Evolutionary conservation across 2,113 vertebrate species (phyloP).

Genomic region (Stegastes partitus): DNA sequence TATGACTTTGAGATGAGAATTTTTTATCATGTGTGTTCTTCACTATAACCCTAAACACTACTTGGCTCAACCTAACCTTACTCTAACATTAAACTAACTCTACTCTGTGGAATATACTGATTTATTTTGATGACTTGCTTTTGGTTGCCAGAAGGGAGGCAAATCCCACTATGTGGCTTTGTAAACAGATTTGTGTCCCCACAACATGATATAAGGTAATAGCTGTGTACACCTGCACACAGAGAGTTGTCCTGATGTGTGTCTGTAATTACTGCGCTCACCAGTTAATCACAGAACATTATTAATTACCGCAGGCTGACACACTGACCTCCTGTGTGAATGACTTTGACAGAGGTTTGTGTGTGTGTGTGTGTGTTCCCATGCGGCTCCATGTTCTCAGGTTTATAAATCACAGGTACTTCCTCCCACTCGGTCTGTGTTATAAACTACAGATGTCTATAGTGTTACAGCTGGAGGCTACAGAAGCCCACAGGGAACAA

Average conservation of each 20-base stretch:
- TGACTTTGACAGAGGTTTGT: constrained; percentile 2
- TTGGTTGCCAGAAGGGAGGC: no score
- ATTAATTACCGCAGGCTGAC: constrained; percentile 39
- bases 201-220: no score
- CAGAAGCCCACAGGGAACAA: constrained; percentile 32
- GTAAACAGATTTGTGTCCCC: no score
- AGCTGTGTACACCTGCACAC: not conserved
- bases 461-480: constrained; percentile 30
- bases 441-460: not conserved
- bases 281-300: constrained; percentile 42
- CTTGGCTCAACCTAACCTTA: no score
- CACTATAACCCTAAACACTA: no score
- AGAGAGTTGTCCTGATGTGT: constrained; percentile 30
- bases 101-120: no score
- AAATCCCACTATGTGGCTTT: no score
- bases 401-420: not conserved
- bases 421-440: not conserved
- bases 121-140: no score
- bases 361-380: not conserved
- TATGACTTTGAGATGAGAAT: no score
- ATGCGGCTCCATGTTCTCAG: no score
- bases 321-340: constrained; percentile 33
- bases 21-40: no score
- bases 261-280: constrained; percentile 43
- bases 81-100: no score